Conservation (phyloP, 2,888 invertebrate genomes). For the Pandemis corylana region DNA sequence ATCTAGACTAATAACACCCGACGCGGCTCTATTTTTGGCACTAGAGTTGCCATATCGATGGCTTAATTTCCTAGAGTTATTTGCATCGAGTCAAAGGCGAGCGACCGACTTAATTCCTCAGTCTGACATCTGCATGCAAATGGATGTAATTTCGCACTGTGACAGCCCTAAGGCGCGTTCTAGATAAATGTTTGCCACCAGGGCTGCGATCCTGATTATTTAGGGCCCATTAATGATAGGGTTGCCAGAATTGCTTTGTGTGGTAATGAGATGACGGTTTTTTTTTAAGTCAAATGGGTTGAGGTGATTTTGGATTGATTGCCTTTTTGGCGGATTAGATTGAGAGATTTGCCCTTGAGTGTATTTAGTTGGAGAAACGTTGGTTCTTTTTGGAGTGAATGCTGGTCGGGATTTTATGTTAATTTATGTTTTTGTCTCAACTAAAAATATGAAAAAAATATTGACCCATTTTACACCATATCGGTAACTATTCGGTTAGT, state of each 20-base stretch:
- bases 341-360: neutral
- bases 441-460: too few species aligned
- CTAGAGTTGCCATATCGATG: constrained; percentile 68
- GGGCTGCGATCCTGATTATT: constrained; percentile 53
- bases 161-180: constrained; percentile 72
- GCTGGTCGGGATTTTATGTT: neutral
- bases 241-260: constrained; percentile 53
- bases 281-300: constrained; percentile 57
- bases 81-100: constrained; percentile 72
- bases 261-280: constrained; percentile 56
- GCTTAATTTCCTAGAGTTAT: constrained; percentile 80
- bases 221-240: constrained; percentile 41
- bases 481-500: too few species aligned
- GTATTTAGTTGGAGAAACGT: neutral
- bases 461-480: too few species aligned
- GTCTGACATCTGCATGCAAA: constrained; percentile 78
- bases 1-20: constrained; percentile 43
- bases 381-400: neutral
- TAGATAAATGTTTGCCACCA: constrained; percentile 64
- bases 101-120: constrained; percentile 65
- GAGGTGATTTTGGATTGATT: constrained; percentile 50
- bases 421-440: too few species aligned
- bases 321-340: constrained; percentile 12
- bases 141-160: constrained; percentile 79
- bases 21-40: constrained; percentile 40